phyloP scores from a whole-genome alignment of 2,888 invertebrate species.

The Smittia sp. region DNA sequence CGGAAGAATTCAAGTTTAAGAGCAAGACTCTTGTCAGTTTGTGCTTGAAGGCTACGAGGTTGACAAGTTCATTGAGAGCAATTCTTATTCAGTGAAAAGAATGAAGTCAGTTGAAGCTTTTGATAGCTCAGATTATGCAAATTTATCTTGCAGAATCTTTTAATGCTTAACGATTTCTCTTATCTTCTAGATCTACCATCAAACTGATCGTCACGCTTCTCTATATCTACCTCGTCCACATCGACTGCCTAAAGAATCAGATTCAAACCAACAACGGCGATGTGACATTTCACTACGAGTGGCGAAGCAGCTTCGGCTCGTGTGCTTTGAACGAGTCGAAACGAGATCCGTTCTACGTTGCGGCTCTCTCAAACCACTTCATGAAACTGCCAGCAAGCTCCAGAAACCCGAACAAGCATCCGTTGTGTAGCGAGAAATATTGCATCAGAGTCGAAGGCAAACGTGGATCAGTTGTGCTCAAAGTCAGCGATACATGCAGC shows the following conservation, averaged over 20 bases:
- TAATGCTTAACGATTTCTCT: background rate
- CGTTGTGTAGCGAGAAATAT: background rate
- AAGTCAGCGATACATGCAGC: slow-evolving; percentile 28
- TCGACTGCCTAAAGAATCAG: background rate
- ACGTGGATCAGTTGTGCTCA: slow-evolving; percentile 15
- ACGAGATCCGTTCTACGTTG: slow-evolving; percentile 15
- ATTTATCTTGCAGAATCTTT: no score
- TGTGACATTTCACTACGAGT: slow-evolving; percentile 26
- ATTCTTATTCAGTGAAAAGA: no score
- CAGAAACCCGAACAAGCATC: slow-evolving; percentile 32
- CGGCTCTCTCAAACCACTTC: slow-evolving; percentile 21
- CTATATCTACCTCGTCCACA: background rate
- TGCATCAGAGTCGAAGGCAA: slow-evolving; percentile 3
- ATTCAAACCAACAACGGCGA: background rate
- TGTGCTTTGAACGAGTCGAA: slow-evolving; percentile 18
- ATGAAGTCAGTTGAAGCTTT: no score
- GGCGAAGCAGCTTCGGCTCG: slow-evolving; percentile 24
- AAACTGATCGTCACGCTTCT: no score
- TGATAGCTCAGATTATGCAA: no score
- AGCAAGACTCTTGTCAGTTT: no score
- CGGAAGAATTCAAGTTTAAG: no score
- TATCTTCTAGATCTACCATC: background rate
- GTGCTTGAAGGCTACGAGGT: no score
- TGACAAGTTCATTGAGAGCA: no score
- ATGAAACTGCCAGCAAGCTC: slow-evolving; percentile 15